Conservation (phyloP, 2,113 vertebrate genomes). For the Cyanoramphus novaezelandiae region DNA sequence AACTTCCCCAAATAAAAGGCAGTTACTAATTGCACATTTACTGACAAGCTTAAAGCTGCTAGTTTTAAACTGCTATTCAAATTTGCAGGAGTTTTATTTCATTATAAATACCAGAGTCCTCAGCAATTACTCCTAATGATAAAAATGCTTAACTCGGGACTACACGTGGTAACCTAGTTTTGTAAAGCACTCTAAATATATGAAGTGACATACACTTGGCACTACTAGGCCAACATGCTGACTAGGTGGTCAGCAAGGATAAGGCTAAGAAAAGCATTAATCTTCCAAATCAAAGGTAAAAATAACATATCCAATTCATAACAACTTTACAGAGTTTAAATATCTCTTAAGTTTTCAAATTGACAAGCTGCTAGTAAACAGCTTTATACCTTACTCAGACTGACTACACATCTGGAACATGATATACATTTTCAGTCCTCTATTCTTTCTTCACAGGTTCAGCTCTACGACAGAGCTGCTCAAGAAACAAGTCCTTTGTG, state of each 20-base stretch:
- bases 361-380: not conserved
- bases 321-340: not conserved
- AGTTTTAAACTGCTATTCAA: not conserved
- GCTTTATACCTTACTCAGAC: not conserved
- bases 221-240: not conserved
- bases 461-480: not conserved
- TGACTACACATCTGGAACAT: not conserved
- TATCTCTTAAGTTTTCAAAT: not conserved
- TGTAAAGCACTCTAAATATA: not conserved
- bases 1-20: not conserved
- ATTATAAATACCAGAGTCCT: not conserved
- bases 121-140: not conserved
- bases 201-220: not conserved
- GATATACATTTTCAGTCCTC: not conserved
- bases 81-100: not conserved
- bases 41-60: not conserved
- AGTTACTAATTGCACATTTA: not conserved
- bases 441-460: not conserved
- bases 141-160: not conserved
- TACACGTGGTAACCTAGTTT: not conserved
- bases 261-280: not conserved
- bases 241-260: not conserved
- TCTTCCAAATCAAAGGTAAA: slow-evolving; percentile 11
- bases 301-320: not conserved
- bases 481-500: not conserved